Percentiles rank a stretch among this genome's conserved stretches.
These are phyloP conservation scores for Dendrocincla fuliginosa DNA, from an alignment of 2,797 vertebrate species.

Conservation along the genomic window DNA sequence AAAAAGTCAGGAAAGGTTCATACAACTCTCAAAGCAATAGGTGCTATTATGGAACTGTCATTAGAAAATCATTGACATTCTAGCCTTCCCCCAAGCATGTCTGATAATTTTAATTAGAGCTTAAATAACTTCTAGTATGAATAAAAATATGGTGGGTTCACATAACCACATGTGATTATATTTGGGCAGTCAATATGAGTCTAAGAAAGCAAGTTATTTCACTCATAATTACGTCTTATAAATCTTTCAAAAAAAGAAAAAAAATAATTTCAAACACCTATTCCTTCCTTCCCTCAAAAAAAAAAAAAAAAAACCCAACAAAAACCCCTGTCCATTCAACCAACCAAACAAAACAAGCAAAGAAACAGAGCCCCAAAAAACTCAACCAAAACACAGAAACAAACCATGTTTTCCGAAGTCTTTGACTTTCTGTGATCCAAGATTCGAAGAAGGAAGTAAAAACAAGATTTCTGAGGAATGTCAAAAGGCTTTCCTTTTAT, in stretches of 20 bases:
- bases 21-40: not conserved
- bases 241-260: not conserved
- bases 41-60: not conserved
- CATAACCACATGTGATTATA: not conserved
- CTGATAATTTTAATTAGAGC: not conserved
- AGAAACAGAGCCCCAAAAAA: too few relatives aligned
- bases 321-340: not conserved
- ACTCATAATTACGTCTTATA: not conserved
- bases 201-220: not conserved
- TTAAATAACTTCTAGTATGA: not conserved
- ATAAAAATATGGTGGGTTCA: not conserved
- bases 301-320: too few relatives aligned
- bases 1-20: not conserved
- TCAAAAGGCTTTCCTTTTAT: not conserved
- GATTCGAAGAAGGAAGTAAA: not conserved
- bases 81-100: not conserved
- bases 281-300: fast-evolving
- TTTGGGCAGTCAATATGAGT: not conserved
- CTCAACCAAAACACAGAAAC: not conserved
- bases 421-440: not conserved
- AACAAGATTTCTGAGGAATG: not conserved
- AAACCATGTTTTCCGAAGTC: fast-evolving
- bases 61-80: not conserved
- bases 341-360: not conserved
- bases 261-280: not conserved